Base-by-base conservation (phyloP, 1,140 invertebrate species). In the Apis laboriosa region DNA sequence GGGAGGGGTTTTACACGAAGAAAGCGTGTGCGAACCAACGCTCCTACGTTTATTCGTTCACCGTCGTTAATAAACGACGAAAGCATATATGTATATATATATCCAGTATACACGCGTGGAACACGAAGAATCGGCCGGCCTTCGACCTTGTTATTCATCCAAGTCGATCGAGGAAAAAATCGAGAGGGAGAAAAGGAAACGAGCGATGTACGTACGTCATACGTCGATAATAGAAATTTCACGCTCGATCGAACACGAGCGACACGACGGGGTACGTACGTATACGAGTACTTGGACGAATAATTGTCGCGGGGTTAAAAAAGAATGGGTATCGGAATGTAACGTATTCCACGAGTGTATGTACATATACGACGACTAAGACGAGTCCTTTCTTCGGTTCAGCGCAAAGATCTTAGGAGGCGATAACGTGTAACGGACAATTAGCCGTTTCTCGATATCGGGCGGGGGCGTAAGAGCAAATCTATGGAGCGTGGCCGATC, bases 371-470 rank as follows among this genome's bases (percentile, higher is more conserved):
- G 34, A 43, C 34, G 34, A 61, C 85, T 56, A 12, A 56, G 78
- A 82, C 74, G 81, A 84, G 84, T 84, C 84, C 74, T 72, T 66
- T 61, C 77, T 78, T 84, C 77, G 61, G 73, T 78, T 87, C 77
- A 63, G 58, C 73, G 72, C 75, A 68, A 61, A 87, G 86, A 87
- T 87, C 85, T 77, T 63, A 74, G 55, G 53, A 61, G 49, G 49
- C 82, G 86, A 87, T 87, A 34, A 87, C 19, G 72, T 34, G 61
- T 79, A 86, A 87, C 86, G 85, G 85, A 87, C 86, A 87, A 87
- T 87, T 87, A 87, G 85, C 86, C 77, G 86, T 87, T 86, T 87
- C 86, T 87, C 82, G 86, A 87, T 87, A 87, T 87, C 85, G 63
- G 61, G 75, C 85, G 86, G 86, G 83, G 86, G 86, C 86, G 86